Conservation (phyloP, 2,113 vertebrate genomes). For the Macrotis lagotis region DNA sequence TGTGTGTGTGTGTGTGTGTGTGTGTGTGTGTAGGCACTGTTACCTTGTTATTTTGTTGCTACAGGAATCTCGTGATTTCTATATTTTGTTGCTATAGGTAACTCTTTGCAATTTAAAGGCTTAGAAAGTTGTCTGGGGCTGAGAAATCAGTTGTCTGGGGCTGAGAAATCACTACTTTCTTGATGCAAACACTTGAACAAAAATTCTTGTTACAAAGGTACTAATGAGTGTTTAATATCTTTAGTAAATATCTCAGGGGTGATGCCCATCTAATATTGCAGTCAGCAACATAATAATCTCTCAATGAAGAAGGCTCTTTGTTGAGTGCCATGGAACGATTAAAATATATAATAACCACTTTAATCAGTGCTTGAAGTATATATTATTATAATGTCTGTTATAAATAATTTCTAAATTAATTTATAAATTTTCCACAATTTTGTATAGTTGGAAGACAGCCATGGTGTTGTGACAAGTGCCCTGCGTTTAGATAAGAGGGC, state of each 20-base stretch:
- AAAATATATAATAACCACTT: neutral
- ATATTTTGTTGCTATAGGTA: too few species aligned
- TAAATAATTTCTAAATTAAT: neutral
- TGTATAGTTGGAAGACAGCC: neutral
- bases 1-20: neutral
- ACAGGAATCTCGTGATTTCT: neutral
- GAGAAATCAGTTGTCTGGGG: neutral
- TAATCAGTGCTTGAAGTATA: neutral
- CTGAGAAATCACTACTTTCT: neutral
- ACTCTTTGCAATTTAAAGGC: neutral
- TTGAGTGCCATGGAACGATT: neutral
- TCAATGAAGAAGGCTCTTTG: neutral
- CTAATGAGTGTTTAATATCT: neutral
- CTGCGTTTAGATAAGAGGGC: too few species aligned
- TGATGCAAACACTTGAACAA: neutral
- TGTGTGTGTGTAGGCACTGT: neutral
- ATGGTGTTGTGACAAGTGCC: neutral
- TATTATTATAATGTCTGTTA: neutral
- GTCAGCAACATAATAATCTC: neutral
- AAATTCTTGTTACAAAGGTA: neutral
- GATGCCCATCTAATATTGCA: neutral
- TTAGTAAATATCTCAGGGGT: slow-evolving; percentile 9
- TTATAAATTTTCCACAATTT: neutral
- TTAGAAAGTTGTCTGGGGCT: neutral
- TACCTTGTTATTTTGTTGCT: neutral